Evolutionary conservation across 35 echinoderm and acorn worm species (phyloP).

Genomic region (Nesometra sesokonis): DNA sequence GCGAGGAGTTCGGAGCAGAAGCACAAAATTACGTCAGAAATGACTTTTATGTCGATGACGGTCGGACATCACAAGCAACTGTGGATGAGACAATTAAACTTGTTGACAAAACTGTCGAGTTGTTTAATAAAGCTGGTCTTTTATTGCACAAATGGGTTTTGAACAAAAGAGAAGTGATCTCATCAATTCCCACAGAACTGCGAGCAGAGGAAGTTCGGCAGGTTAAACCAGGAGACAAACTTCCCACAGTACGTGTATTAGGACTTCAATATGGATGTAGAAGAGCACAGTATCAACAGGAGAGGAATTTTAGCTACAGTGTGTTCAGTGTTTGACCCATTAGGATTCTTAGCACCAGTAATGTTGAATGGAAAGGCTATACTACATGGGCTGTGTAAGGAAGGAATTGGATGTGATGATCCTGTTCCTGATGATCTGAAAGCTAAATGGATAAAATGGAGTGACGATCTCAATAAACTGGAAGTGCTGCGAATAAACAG

Average conservation of each 20-base stretch:
- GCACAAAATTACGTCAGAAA: conserved; percentile 13
- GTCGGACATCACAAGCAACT: conserved; percentile 24
- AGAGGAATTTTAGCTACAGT: not conserved
- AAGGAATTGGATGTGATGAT: conserved; percentile 30
- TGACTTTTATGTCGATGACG: conserved; percentile 55
- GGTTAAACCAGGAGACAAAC: not conserved
- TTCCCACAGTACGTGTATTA: conserved; percentile 16
- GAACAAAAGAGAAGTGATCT: conserved; percentile 27
- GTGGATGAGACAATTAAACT: conserved; percentile 32
- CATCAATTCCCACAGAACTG: conserved; percentile 24
- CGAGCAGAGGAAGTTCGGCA: not conserved
- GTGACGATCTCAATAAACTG: conserved; percentile 17
- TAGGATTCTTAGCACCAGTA: not conserved
- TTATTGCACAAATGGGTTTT: conserved; percentile 47
- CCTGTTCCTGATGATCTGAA: conserved; percentile 33
- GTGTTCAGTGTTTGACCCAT: not conserved
- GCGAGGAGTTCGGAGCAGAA: conserved; percentile 24
- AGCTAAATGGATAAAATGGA: conserved; percentile 39
- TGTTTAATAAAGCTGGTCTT: conserved; percentile 31
- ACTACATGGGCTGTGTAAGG: conserved; percentile 26
- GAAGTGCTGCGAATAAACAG: conserved; percentile 5
- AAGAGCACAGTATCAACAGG: not conserved
- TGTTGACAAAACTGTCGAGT: conserved; percentile 6
- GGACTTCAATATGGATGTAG: not conserved
- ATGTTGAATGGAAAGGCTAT: not conserved